phyloP scores from a whole-genome alignment of 2,888 invertebrate species.

The Perizoma flavofasciatum region DNA sequence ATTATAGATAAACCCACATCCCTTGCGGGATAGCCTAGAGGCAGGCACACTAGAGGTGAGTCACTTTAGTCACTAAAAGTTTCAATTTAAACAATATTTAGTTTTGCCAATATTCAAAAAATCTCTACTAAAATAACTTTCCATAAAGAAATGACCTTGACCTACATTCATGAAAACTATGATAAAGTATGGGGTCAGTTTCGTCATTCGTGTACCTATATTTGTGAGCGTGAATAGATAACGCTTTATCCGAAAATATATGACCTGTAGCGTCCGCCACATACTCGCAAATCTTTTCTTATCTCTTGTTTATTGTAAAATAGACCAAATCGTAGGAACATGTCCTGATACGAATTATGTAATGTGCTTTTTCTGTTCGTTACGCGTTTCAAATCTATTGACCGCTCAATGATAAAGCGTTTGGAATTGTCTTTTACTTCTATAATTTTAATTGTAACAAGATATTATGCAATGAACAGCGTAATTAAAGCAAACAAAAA shows the following conservation, averaged over 20 bases:
- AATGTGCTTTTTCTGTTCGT: conserved; percentile 17
- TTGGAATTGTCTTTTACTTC: neutral
- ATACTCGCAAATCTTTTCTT: conserved; percentile 29
- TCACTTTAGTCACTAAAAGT: too few relatives aligned
- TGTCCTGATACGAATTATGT: conserved; percentile 24
- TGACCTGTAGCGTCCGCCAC: conserved; percentile 29
- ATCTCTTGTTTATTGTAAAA: conserved; percentile 30
- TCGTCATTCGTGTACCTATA: conserved; percentile 33
- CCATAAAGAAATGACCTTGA: conserved; percentile 38
- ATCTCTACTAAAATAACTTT: conserved; percentile 3
- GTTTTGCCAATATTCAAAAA: conserved; percentile 5
- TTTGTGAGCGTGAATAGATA: conserved; percentile 34
- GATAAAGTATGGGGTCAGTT: conserved; percentile 36
- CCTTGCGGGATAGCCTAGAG: too few relatives aligned
- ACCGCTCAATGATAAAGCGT: neutral
- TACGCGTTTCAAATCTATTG: conserved; percentile 2
- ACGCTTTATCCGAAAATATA: conserved; percentile 35
- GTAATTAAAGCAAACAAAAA: too few relatives aligned
- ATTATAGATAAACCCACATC: too few relatives aligned
- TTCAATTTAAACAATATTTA: neutral
- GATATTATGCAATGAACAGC: too few relatives aligned
- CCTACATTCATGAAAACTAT: conserved; percentile 33
- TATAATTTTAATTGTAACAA: too few relatives aligned
- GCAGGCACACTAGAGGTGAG: too few relatives aligned
- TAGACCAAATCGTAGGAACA: conserved; percentile 20